Evolutionary conservation across 1,140 invertebrate genomes (phyloP).

Genomic region (Cydia splendana): DNA sequence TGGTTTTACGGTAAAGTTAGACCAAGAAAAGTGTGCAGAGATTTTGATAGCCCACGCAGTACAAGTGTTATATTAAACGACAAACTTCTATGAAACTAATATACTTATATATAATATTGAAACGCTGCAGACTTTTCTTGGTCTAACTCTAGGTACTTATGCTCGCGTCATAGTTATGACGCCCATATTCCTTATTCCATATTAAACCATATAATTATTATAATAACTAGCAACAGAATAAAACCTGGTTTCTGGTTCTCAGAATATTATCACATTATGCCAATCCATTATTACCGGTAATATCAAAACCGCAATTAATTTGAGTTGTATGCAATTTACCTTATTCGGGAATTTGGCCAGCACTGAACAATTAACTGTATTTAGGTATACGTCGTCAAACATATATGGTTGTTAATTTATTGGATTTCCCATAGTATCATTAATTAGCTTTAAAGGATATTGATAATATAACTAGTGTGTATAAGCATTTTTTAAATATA

Average conservation of each 20-base stretch:
- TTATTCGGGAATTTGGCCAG: neutral
- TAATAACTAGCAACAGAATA: neutral
- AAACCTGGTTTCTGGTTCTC: neutral
- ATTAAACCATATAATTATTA: neutral
- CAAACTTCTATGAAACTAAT: too few relatives aligned
- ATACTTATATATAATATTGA: too few relatives aligned
- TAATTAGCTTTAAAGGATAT: neutral
- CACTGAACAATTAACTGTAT: neutral
- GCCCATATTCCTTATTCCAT: too few relatives aligned
- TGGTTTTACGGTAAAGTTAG: too few relatives aligned
- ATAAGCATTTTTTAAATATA: neutral
- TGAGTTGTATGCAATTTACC: neutral
- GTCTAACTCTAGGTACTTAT: too few relatives aligned
- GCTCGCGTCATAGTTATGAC: too few relatives aligned
- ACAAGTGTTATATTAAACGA: too few relatives aligned
- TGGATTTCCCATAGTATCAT: neutral
- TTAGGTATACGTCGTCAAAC: neutral
- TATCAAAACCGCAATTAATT: constrained; percentile 8
- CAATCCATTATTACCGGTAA: neutral
- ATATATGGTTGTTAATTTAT: neutral
- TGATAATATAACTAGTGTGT: neutral
- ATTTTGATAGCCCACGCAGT: too few relatives aligned
- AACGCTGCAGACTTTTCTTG: too few relatives aligned
- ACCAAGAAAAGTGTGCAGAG: too few relatives aligned
- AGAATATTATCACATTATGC: neutral